Base-by-base conservation (phyloP, 37 sponge, comb jelly and placozoan genomes). In the Eunapius fragilis region DNA sequence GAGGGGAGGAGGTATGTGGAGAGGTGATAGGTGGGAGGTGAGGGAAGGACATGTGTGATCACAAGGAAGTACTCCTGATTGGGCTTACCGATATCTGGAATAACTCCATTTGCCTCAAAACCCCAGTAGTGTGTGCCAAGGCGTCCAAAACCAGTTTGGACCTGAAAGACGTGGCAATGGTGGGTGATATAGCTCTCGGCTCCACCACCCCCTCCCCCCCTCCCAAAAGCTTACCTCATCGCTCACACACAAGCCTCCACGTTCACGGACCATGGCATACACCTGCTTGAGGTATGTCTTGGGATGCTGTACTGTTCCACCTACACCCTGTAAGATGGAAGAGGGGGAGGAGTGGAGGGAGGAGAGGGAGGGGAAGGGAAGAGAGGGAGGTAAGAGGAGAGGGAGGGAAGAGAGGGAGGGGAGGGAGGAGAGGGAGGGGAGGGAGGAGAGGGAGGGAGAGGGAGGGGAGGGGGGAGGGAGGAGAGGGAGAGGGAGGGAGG, bases 41-140 rank as follows among this genome's bases (percentile, higher is more conserved):
- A 45, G 47, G 47, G 47, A 9, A 45, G 47, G 47, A 9, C 4
- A 9, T 11, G 47, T 11, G 10, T 12, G 72, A 12, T 9, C 27
- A 31, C 9, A 71, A 9, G 27, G 6, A 12, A 26, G 47, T 4
- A 37, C 36, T 9, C 25, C 25, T 32, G 26, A 76, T 67, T 3
- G 67, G 73, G 5, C 79, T 30, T 83, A 93, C 94, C 94, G 48
- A 98, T 96, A 45, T 98, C 98, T 28, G 98, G 98, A 6, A 67
- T 79, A 2, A 94, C 93, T 27, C 88, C 96, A 24, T 90, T 84
- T 22, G 87, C 41, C 79, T 98, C 91, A 75, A 96, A 98, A 27
- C 96, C 98, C 98, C 98, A 98, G 85, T 77, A 98, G 68, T 98
- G 93, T 35, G 88, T 77, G 3, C 98, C 98, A 31, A 92, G 84